Evolutionary conservation across 1,140 invertebrate genomes (phyloP).

Genomic region (Calliphora vicina): DNA sequence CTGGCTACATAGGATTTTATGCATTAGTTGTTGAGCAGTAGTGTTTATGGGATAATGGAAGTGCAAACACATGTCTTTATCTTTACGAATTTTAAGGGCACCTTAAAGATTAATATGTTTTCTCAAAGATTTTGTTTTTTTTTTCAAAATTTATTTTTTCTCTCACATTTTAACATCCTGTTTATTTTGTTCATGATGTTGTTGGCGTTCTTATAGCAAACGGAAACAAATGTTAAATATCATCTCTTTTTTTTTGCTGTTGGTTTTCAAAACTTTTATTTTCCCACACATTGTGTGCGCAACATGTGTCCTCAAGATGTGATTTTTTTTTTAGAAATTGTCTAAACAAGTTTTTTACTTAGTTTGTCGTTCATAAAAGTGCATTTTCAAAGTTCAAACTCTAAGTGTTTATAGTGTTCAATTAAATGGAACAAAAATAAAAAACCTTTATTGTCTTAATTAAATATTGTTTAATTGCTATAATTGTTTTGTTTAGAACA

Average conservation of each 20-base stretch:
- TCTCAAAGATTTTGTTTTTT: neutral
- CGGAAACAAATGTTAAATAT: neutral
- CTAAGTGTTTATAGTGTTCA: neutral
- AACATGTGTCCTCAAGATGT: slow-evolving; percentile 7
- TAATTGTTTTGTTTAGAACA: neutral
- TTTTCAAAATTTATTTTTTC: neutral
- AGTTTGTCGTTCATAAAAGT: neutral
- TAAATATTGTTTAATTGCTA: neutral
- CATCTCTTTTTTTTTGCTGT: neutral
- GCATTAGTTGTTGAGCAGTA: neutral
- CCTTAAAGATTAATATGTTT: neutral
- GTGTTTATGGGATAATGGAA: neutral
- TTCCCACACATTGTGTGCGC: neutral
- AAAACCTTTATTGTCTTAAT: neutral
- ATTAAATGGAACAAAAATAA: no score
- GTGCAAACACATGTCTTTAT: neutral
- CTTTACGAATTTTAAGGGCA: neutral
- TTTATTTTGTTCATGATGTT: neutral
- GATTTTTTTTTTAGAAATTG: slow-evolving; percentile 2
- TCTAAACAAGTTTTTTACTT: neutral
- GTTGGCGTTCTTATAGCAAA: neutral
- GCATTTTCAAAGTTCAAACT: slow-evolving; percentile 1
- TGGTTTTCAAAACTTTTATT: neutral
- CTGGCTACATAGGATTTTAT: neutral
- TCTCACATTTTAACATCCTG: neutral